Percentiles rank a stretch among this genome's conserved stretches.
phyloP scores from a whole-genome alignment of 2,888 invertebrate species.

The Camponotus fellah region DNA sequence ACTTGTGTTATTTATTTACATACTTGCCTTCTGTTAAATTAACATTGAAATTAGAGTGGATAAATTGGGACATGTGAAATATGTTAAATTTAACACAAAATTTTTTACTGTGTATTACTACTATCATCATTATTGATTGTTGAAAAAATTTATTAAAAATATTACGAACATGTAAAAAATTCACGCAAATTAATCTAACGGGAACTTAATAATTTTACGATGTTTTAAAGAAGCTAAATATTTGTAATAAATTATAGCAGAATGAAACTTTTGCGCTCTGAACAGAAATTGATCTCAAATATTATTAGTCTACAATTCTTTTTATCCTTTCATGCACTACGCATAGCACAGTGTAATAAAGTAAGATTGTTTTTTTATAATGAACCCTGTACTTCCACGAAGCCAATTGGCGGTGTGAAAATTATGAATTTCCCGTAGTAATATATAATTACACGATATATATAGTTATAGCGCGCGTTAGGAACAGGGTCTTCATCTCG shows the following conservation, averaged over 20 bases:
- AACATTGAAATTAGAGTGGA: no score
- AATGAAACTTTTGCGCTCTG: background rate
- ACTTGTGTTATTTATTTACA: no score
- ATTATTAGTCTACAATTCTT: background rate
- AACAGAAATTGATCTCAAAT: background rate
- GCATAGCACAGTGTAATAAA: background rate
- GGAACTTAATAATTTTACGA: background rate
- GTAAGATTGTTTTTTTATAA: background rate
- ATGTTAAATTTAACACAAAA: no score
- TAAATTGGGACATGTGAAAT: no score
- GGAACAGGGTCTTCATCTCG: slow-evolving; percentile 12
- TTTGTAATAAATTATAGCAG: background rate
- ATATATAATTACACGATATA: slow-evolving; percentile 16
- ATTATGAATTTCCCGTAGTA: slow-evolving; percentile 4
- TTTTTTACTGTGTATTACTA: no score
- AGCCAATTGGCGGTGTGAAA: background rate
- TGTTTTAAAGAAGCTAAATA: background rate
- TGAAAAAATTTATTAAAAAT: background rate
- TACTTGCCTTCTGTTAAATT: no score
- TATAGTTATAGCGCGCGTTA: background rate
- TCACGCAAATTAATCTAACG: background rate
- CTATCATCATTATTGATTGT: background rate
- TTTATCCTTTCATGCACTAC: background rate
- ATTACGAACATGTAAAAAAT: background rate
- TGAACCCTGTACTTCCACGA: background rate